Evolutionary conservation across 2,888 invertebrate species (phyloP).

Genomic region (Limnephilus lunatus): DNA sequence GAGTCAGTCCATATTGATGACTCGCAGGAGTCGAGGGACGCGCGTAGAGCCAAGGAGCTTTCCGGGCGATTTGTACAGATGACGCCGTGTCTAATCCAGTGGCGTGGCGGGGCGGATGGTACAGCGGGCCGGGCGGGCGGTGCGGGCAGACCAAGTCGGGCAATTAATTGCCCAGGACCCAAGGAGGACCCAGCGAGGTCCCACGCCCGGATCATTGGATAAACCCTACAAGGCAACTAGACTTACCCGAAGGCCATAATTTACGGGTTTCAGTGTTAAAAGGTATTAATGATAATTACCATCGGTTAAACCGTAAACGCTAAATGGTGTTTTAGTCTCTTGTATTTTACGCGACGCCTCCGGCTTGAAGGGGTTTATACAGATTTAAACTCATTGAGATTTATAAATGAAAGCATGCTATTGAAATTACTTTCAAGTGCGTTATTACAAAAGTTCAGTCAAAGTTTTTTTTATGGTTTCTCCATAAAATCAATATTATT

Average conservation of each 20-base stretch:
- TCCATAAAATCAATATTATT: slow-evolving; percentile 21
- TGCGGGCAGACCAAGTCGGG: slow-evolving; percentile 63
- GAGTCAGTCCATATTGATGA: neutral
- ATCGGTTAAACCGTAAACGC: slow-evolving; percentile 66
- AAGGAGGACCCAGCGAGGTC: slow-evolving; percentile 54
- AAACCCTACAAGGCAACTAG: slow-evolving; percentile 66
- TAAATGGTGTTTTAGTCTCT: slow-evolving; percentile 66
- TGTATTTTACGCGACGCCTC: slow-evolving; percentile 63
- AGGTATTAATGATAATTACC: slow-evolving; percentile 66
- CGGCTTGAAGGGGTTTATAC: slow-evolving; percentile 63
- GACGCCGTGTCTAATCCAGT: slow-evolving; percentile 65
- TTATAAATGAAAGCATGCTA: slow-evolving; percentile 60
- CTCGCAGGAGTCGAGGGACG: neutral
- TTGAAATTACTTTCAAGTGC: slow-evolving; percentile 56
- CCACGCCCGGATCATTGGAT: slow-evolving; percentile 62
- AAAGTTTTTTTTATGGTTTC: slow-evolving; percentile 35
- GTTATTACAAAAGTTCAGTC: slow-evolving; percentile 42
- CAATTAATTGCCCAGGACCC: slow-evolving; percentile 64
- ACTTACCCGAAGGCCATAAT: slow-evolving; percentile 66
- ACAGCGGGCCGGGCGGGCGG: too few species aligned
- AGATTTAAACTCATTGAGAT: slow-evolving; percentile 66
- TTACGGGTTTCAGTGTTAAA: slow-evolving; percentile 66
- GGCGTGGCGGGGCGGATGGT: neutral
- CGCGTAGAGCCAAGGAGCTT: neutral
- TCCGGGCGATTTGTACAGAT: slow-evolving; percentile 61